Percentiles rank a stretch among this genome's conserved stretches.
Conservation (phyloP, 1,140 invertebrate species). For the Drosophila tropicalis region DNA sequence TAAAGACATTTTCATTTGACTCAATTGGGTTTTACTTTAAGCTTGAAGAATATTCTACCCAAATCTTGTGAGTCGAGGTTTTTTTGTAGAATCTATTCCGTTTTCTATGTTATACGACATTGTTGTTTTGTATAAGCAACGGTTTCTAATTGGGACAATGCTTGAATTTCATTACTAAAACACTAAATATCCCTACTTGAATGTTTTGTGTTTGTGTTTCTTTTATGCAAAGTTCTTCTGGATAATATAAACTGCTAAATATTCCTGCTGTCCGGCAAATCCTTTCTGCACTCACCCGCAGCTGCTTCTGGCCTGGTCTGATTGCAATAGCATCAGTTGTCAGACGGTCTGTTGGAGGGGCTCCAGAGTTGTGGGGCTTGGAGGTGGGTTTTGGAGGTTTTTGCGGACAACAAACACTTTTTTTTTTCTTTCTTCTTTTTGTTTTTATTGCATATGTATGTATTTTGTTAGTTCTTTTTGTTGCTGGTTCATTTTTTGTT, state of each 20-base stretch:
- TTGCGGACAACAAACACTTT: conserved; percentile 9
- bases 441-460: not conserved
- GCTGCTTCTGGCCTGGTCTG: conserved; percentile 1
- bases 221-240: conserved; percentile 10
- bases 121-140: not conserved
- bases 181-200: conserved; percentile 12
- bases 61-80: no score
- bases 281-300: conserved; percentile 5
- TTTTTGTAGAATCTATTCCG: no score
- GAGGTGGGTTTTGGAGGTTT: not conserved
- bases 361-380: not conserved
- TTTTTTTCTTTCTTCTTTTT: no score
- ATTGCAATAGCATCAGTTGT: conserved; percentile 10
- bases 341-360: not conserved
- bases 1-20: no score
- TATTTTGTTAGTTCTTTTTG: conserved; percentile 8
- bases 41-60: no score
- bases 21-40: no score
- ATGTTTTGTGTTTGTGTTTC: not conserved
- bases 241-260: conserved; percentile 23
- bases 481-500: conserved; percentile 1
- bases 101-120: no score
- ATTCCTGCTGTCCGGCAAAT: conserved; percentile 16
- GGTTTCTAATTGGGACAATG: conserved; percentile 1
- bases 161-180: conserved; percentile 23